phyloP scores from a whole-genome alignment of 2,888 invertebrate species.

The Tenthredo notha region DNA sequence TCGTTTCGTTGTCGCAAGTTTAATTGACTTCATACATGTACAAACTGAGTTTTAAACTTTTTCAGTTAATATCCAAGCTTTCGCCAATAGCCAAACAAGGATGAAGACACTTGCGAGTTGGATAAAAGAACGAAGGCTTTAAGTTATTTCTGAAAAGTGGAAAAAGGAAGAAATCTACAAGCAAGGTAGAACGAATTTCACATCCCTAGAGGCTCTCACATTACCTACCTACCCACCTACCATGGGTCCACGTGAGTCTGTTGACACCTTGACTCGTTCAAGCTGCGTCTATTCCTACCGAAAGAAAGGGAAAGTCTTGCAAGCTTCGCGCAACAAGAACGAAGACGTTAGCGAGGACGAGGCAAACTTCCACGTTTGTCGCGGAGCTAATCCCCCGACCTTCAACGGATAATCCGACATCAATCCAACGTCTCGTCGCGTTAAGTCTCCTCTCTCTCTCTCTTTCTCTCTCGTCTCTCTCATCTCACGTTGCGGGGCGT shows the following conservation, averaged over 20 bases:
- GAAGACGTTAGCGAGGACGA: neutral
- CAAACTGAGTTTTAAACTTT: neutral
- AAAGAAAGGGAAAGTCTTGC: conserved; percentile 14
- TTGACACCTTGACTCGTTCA: conserved; percentile 24
- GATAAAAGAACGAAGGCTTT: neutral
- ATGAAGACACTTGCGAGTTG: neutral
- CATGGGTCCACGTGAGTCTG: conserved; percentile 15
- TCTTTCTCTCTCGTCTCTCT: conserved; percentile 16
- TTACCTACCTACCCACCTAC: neutral
- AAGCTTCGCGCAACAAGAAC: conserved; percentile 17
- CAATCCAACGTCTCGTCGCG: conserved; percentile 45
- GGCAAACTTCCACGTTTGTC: conserved; percentile 46
- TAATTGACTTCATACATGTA: neutral
- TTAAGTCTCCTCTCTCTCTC: conserved; percentile 51
- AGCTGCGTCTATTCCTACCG: neutral
- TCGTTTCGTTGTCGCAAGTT: neutral
- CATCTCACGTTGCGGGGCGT: conserved; percentile 51
- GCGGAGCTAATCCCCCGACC: conserved; percentile 42
- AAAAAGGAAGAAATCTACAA: neutral
- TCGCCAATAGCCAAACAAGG: too few relatives aligned
- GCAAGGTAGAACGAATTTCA: neutral
- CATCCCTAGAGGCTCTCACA: neutral
- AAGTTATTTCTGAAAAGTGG: neutral
- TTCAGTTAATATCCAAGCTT: neutral
- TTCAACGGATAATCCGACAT: conserved; percentile 49